Percentiles rank a stretch among this genome's conserved stretches.
Evolutionary conservation across 2,888 invertebrate species (phyloP).

Genomic region (Drosophila fungiperda): DNA sequence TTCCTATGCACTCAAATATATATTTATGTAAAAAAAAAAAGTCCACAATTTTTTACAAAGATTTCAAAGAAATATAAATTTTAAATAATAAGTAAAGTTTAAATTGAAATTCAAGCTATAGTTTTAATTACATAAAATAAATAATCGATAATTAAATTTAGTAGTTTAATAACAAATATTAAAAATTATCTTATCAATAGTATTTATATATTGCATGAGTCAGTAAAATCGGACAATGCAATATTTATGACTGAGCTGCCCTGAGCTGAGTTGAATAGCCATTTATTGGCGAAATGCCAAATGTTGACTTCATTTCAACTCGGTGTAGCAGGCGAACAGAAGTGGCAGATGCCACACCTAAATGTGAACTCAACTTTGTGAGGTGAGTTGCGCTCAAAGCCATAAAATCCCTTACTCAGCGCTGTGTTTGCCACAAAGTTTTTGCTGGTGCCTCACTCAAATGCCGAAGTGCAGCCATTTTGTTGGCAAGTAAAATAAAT

Average conservation of each 20-base stretch:
- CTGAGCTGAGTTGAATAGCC: background rate
- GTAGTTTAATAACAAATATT: background rate
- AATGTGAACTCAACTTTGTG: constrained; percentile 15
- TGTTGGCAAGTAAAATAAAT: background rate
- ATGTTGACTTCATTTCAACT: constrained; percentile 7
- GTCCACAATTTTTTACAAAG: background rate
- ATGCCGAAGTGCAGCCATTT: background rate
- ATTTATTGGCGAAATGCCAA: background rate
- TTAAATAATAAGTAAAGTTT: background rate
- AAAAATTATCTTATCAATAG: background rate
- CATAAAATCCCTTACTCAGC: background rate
- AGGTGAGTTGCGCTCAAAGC: constrained; percentile 9
- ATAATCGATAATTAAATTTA: background rate
- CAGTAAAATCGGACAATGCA: background rate
- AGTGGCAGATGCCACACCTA: background rate
- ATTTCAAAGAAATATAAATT: background rate
- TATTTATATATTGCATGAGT: too few species aligned
- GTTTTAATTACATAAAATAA: background rate
- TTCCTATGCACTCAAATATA: background rate
- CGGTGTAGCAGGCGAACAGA: constrained; percentile 11
- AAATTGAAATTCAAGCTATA: background rate
- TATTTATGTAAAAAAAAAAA: background rate
- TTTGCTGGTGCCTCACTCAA: background rate
- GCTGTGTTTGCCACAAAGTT: background rate
- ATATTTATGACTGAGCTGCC: background rate